phyloP scores from a whole-genome alignment of 2,797 vertebrate species.

The Helostoma temminkii region DNA sequence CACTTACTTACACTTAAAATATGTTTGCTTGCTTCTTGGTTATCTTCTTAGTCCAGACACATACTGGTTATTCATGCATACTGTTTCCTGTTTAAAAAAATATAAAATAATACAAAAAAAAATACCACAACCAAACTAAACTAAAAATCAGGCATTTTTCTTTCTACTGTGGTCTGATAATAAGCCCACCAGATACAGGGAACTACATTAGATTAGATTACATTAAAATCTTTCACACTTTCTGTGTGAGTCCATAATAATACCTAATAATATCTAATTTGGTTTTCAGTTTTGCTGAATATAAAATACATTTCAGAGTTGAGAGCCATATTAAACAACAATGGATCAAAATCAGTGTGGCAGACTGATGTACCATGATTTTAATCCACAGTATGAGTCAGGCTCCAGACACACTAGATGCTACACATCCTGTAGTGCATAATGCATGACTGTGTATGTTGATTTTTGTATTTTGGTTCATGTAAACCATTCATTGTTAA shows the following conservation, averaged over 20 bases:
- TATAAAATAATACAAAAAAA: not conserved
- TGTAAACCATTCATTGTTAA: not conserved
- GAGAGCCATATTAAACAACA: not conserved
- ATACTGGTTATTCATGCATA: not conserved
- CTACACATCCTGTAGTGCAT: not conserved
- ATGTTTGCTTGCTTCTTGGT: not conserved
- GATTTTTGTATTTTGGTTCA: not conserved
- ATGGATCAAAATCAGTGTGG: not conserved
- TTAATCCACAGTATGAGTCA: too few species aligned
- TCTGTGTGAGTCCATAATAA: too few species aligned
- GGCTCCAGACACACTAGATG: too few species aligned
- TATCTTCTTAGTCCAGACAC: conserved; percentile 6
- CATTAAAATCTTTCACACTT: too few species aligned
- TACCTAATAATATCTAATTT: too few species aligned
- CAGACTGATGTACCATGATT: not conserved
- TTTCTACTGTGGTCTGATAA: not conserved
- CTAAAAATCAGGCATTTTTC: not conserved
- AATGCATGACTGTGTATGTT: too few species aligned
- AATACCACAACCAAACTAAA: not conserved
- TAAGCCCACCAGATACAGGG: conserved; percentile 1
- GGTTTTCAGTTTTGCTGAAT: too few species aligned
- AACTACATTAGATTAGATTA: too few species aligned
- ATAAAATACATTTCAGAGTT: not conserved
- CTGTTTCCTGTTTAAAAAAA: conserved; percentile 5
- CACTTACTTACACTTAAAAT: conserved; percentile 11